phyloP scores from a whole-genome alignment of 2,888 invertebrate genomes.

The Sarcophaga variegata region DNA sequence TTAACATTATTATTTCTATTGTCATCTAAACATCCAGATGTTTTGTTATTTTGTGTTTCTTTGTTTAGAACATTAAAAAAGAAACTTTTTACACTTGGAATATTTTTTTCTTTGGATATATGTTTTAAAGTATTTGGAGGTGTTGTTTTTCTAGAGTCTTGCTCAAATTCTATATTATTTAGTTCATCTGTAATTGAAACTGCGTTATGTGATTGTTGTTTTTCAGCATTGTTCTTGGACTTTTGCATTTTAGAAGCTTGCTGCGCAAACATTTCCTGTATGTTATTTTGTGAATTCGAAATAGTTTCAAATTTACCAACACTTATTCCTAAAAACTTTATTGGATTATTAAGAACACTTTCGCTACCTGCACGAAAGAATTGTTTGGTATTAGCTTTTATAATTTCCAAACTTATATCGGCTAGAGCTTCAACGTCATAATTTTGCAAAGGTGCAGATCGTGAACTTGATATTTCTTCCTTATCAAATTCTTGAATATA shows the following conservation, averaged over 20 bases:
- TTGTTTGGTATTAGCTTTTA: slow-evolving; percentile 84
- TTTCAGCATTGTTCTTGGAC: slow-evolving; percentile 7
- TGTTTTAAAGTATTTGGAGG: neutral
- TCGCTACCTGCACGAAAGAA: slow-evolving; percentile 78
- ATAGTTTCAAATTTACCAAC: slow-evolving; percentile 89
- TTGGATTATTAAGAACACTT: slow-evolving; percentile 82
- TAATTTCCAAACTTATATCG: slow-evolving; percentile 85
- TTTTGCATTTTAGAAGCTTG: slow-evolving; percentile 75
- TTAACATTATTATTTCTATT: neutral
- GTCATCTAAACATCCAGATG: neutral
- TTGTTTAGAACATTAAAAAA: slow-evolving; percentile 68
- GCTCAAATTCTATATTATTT: neutral
- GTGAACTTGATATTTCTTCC: slow-evolving; percentile 85
- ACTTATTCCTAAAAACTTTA: slow-evolving; percentile 89
- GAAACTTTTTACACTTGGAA: slow-evolving; percentile 59
- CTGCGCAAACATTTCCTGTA: slow-evolving; percentile 84
- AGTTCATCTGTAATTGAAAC: neutral
- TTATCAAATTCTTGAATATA: slow-evolving; percentile 84
- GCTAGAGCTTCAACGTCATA: slow-evolving; percentile 87
- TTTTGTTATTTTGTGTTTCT: slow-evolving; percentile 6
- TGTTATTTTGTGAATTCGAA: slow-evolving; percentile 83
- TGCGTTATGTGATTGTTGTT: neutral
- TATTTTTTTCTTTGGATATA: slow-evolving; percentile 9
- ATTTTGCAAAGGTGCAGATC: slow-evolving; percentile 84
- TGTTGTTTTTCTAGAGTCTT: slow-evolving; percentile 29